Percentiles rank a stretch among this genome's conserved stretches.
Evolutionary conservation across 2,797 vertebrate species (phyloP).

Genomic region (Acanthornis magna): DNA sequence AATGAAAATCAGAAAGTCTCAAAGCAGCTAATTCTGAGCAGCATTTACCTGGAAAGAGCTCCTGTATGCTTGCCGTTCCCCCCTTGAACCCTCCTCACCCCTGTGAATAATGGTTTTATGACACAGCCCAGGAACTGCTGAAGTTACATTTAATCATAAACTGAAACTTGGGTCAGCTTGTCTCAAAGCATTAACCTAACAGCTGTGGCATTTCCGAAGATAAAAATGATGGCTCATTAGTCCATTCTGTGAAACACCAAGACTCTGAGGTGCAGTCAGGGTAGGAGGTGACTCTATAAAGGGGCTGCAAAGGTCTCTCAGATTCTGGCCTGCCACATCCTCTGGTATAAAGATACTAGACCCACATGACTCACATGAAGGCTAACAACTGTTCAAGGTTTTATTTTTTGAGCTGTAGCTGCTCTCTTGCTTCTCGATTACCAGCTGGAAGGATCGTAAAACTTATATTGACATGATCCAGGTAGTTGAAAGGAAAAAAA

Average conservation of each 20-base stretch:
- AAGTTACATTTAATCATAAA: background rate
- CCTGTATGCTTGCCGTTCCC: background rate
- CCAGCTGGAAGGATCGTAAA: background rate
- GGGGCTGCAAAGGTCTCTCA: background rate
- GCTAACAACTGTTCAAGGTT: background rate
- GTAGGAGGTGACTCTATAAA: background rate
- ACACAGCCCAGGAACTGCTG: background rate
- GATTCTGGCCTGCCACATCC: background rate
- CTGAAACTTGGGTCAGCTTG: background rate
- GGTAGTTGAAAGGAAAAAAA: background rate
- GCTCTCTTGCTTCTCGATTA: background rate
- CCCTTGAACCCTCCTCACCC: background rate
- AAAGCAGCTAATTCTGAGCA: background rate
- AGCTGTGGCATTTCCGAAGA: background rate
- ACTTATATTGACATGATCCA: background rate
- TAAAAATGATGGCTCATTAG: background rate
- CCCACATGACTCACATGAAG: background rate
- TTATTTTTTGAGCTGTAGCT: background rate
- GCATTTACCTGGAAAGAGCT: background rate
- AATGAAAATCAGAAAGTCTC: background rate
- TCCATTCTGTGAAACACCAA: background rate
- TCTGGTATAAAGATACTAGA: background rate
- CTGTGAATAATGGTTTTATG: background rate
- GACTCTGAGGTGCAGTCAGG: background rate
- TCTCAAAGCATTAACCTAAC: background rate